Conservation (phyloP, 2,888 invertebrate species). For the Athalia cordata region DNA sequence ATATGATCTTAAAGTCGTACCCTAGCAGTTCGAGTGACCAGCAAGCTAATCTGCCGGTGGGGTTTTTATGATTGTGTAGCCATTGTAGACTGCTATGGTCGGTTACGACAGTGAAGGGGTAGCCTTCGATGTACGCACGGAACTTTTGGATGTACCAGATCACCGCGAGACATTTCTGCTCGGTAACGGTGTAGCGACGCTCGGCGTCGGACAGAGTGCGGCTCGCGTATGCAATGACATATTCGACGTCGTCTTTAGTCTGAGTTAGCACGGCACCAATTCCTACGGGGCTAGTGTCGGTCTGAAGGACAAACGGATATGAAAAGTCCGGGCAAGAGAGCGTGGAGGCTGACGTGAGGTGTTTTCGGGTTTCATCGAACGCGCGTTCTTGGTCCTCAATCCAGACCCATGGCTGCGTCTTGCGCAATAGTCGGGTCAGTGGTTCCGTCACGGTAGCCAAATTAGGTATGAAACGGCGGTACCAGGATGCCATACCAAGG, state of each 20-base stretch:
- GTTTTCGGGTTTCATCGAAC: too few species aligned
- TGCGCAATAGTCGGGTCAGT: too few species aligned
- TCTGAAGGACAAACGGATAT: constrained; percentile 49
- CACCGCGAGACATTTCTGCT: constrained; percentile 56
- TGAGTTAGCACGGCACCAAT: constrained; percentile 49
- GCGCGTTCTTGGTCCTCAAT: too few species aligned
- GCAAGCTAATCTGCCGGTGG: constrained; percentile 50
- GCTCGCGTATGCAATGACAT: constrained; percentile 51
- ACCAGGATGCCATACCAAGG: constrained; percentile 62
- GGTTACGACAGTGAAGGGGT: constrained; percentile 56
- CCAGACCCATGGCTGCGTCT: too few species aligned
- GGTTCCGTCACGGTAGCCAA: too few species aligned
- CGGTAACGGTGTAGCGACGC: constrained; percentile 50
- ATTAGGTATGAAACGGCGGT: too few species aligned
- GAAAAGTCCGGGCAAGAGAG: constrained; percentile 52
- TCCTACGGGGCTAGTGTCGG: constrained; percentile 52
- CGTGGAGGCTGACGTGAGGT: constrained; percentile 44
- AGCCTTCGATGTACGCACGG: constrained; percentile 55
- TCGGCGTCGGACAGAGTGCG: constrained; percentile 45
- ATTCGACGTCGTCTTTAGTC: constrained; percentile 40
- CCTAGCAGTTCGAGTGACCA: constrained; percentile 52
- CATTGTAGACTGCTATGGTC: constrained; percentile 56
- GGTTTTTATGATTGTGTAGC: constrained; percentile 54
- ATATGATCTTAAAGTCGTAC: constrained; percentile 48
- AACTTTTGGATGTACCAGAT: constrained; percentile 54